A percentile compares a stretch with the other conserved stretches of the same genome.
Conservation (phyloP, 1,140 invertebrate genomes). For the Drosophila parabipectinata region DNA sequence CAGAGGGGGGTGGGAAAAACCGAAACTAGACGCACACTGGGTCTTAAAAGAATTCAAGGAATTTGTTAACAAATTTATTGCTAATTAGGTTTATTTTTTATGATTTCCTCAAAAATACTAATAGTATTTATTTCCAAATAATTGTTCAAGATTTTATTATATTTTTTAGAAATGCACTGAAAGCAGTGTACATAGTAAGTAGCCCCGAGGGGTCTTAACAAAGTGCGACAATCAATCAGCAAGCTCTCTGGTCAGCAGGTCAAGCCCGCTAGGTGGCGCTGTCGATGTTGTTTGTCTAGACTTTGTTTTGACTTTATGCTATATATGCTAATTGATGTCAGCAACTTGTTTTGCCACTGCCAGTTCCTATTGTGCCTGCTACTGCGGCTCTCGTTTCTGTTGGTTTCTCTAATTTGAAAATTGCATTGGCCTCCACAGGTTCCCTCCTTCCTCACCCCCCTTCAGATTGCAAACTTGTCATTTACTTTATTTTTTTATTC, state of each 20-base stretch:
- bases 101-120: not conserved
- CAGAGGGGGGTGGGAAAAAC: not conserved
- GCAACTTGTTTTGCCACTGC: conserved; percentile 58
- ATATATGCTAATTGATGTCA: conserved; percentile 75
- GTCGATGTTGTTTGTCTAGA: conserved; percentile 64
- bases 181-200: conserved; percentile 24
- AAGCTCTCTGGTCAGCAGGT: conserved; percentile 48
- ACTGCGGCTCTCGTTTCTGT: conserved; percentile 22
- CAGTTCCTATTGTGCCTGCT: conserved; percentile 51
- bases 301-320: conserved; percentile 61
- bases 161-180: not conserved
- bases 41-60: too few species aligned
- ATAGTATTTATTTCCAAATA: not conserved
- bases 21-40: not conserved
- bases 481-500: conserved; percentile 8
- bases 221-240: conserved; percentile 68
- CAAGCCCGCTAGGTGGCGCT: conserved; percentile 61
- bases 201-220: conserved; percentile 26
- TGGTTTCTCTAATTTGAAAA: conserved; percentile 72
- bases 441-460: not conserved
- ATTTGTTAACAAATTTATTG: not conserved
- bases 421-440: conserved; percentile 67
- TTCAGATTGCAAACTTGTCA: conserved; percentile 10
- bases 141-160: not conserved
- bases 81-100: not conserved